Conservation (phyloP, 2,888 invertebrate species). For the Drosophila histrio region DNA sequence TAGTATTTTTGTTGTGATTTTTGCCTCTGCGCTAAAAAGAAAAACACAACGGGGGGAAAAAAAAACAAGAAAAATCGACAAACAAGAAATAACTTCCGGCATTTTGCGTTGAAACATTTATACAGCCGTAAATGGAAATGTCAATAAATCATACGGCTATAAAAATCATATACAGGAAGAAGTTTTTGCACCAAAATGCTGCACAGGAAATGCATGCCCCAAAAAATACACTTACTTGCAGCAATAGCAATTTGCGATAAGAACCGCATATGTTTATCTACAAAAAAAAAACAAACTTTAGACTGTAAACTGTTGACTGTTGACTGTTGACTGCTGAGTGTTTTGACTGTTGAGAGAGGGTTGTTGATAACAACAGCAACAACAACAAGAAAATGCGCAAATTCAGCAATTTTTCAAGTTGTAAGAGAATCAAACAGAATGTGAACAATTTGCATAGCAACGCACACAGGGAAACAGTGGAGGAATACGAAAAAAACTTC, state of each 20-base stretch:
- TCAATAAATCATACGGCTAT: slow-evolving; percentile 73
- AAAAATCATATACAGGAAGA: slow-evolving; percentile 73
- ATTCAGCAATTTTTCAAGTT: slow-evolving; percentile 15
- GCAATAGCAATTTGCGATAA: slow-evolving; percentile 36
- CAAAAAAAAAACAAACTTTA: not conserved
- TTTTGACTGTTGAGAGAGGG: slow-evolving; percentile 7
- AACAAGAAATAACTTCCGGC: slow-evolving; percentile 79
- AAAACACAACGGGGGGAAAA: slow-evolving; percentile 2
- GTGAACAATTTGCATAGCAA: slow-evolving; percentile 31
- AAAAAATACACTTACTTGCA: slow-evolving; percentile 9
- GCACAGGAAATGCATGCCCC: slow-evolving; percentile 43
- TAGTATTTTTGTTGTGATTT: slow-evolving; percentile 24
- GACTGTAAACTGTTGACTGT: slow-evolving; percentile 14
- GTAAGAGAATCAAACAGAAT: slow-evolving; percentile 18
- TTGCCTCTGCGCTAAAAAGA: slow-evolving; percentile 15
- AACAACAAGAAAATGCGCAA: slow-evolving; percentile 8
- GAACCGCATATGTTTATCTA: slow-evolving; percentile 26
- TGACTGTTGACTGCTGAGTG: not conserved
- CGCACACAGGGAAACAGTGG: not conserved
- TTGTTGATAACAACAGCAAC: slow-evolving; percentile 2
- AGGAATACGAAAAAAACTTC: not conserved
- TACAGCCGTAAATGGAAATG: slow-evolving; percentile 78
- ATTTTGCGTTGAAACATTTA: slow-evolving; percentile 77
- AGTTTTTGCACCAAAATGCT: slow-evolving; percentile 50
- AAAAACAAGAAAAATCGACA: slow-evolving; percentile 42